Evolutionary conservation across 2,888 invertebrate species (phyloP), one percentile per base, ranked within the genome.

Genomic region (Brenthis daphne): DNA sequence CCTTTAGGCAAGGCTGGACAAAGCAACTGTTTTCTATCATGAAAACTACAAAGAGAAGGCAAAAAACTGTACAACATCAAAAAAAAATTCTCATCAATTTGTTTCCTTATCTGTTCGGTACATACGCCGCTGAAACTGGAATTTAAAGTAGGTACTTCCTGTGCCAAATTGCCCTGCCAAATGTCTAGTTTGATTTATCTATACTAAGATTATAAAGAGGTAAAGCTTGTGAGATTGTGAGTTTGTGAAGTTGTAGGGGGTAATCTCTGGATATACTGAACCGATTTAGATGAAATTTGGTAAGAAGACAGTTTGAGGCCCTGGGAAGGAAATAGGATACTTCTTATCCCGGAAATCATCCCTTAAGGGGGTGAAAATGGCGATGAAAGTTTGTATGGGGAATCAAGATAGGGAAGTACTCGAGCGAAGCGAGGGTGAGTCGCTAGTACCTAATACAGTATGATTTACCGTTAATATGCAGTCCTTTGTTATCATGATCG

Each of bases 111-210:
- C 57, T 58, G 20, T 55, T 56, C 16, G 16, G 50, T n/a, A 57
- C 70, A 57, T 63, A 61, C 67, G 63, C 43, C 55, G 50, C 20
- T 60, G 47, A 60, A 70, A 65, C 63, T 57, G 24, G 57, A 57
- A 72, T 64, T 50, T 69, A 64, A 63, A 72, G 67, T 65, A 72
- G 61, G 33, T 48, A 63, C 20, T 63, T 24, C 51, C 43, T 61
- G 67, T 68, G 72, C 72, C 69, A 69, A 69, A 69, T 72, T 65
- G 72, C 63, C 61, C 43, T 63, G 69, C 67, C 69, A 65, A 69
- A 61, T 57, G 48, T 67, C 51, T 61, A 29, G 24, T 43, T 47
- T 67, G 65, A 70, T 67, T 66, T 64, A 69, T 20, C 20, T 1
- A 20, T 20, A 20, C 20, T 20, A 20, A 20, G 20, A 20, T 20